A percentile compares a stretch with the other conserved stretches of the same genome.
Conservation (phyloP, 2,797 vertebrate species). For the Eulemur mongoz region DNA sequence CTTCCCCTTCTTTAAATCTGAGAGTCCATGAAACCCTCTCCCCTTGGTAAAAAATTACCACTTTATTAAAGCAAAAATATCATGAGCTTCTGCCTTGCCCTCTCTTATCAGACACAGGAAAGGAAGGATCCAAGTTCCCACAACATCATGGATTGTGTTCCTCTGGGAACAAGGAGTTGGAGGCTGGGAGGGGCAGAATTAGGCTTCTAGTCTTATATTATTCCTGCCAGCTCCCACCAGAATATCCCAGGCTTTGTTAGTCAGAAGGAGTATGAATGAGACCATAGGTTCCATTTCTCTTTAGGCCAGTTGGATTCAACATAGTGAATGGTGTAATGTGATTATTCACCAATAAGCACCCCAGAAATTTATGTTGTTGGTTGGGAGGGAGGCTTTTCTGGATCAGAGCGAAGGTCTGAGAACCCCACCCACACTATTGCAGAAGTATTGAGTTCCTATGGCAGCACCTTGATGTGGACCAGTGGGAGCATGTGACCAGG, state of each 20-base stretch:
- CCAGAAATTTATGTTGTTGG: neutral
- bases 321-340: neutral
- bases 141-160: neutral
- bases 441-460: neutral
- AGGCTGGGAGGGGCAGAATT: accelerated
- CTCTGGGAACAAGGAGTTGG: neutral
- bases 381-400: neutral
- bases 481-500: neutral
- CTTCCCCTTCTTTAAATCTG: neutral
- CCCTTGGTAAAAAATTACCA: neutral
- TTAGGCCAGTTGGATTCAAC: neutral
- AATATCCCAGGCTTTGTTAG: neutral
- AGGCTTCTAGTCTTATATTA: neutral
- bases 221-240: neutral
- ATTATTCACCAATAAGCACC: neutral
- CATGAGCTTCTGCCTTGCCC: neutral
- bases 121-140: neutral
- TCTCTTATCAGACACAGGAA: neutral
- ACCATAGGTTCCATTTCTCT: neutral
- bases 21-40: neutral
- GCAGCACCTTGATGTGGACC: neutral
- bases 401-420: neutral
- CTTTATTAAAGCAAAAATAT: neutral
- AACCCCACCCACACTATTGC: neutral
- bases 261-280: neutral